Percentiles rank a stretch among this genome's conserved stretches.
Evolutionary conservation across 1,140 invertebrate species (phyloP).

Genomic region (Aphis gossypii): DNA sequence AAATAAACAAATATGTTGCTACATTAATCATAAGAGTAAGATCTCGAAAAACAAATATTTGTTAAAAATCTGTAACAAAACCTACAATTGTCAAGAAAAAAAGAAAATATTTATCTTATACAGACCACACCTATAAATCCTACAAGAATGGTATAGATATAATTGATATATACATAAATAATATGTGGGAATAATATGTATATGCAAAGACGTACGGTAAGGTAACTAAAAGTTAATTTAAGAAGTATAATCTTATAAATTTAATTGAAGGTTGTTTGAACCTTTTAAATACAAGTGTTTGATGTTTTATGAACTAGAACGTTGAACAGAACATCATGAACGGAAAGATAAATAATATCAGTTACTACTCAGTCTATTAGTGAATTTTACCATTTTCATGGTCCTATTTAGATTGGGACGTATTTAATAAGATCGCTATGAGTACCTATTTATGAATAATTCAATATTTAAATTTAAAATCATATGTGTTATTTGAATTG

Average conservation of each 20-base stretch:
- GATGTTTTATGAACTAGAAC: not conserved
- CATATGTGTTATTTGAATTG: not conserved
- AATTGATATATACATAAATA: too few relatives aligned
- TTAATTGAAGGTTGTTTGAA: not conserved
- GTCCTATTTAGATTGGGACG: not conserved
- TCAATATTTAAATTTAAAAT: not conserved
- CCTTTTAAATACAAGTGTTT: not conserved
- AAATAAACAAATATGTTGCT: not conserved
- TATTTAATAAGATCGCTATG: not conserved
- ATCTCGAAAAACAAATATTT: not conserved
- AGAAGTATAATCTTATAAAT: not conserved
- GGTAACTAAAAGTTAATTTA: not conserved
- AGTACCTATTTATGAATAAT: not conserved
- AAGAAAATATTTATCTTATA: not conserved
- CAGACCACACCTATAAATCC: not conserved
- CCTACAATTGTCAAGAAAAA: not conserved
- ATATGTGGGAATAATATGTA: too few relatives aligned
- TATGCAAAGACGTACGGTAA: not conserved
- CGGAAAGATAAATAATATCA: not conserved
- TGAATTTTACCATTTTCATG: not conserved
- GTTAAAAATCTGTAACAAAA: not conserved
- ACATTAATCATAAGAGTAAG: not conserved
- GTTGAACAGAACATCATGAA: not conserved
- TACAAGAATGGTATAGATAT: not conserved
- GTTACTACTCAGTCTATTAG: not conserved